Evolutionary conservation across 2,797 vertebrate genomes (phyloP).

Genomic region (Oreortyx pictus): DNA sequence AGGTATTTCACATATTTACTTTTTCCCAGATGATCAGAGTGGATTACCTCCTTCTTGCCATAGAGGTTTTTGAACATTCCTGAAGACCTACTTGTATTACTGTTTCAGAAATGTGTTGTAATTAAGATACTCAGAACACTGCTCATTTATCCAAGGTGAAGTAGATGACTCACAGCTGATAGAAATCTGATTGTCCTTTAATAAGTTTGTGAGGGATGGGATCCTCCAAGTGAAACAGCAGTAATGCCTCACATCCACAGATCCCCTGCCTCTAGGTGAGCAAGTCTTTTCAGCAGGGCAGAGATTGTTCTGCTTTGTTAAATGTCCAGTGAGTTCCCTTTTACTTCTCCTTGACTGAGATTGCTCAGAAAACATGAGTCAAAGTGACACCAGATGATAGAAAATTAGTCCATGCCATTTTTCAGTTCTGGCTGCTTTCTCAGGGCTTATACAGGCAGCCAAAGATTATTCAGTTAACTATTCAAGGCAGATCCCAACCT

Average conservation of each 20-base stretch:
- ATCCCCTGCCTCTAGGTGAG: neutral
- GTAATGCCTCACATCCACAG: accelerated
- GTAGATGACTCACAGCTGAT: neutral
- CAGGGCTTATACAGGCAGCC: neutral
- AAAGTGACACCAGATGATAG: neutral
- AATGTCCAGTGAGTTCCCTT: neutral
- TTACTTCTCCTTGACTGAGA: neutral
- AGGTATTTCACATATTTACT: neutral
- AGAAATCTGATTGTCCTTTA: neutral
- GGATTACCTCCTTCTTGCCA: neutral
- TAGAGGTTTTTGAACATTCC: neutral
- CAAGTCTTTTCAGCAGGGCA: neutral
- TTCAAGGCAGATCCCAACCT: neutral
- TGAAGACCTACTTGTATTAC: neutral
- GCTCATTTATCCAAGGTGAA: neutral
- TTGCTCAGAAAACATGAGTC: neutral
- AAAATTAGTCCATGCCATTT: neutral
- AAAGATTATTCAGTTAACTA: constrained; percentile 5
- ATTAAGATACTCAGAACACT: neutral
- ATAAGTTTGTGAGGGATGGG: neutral
- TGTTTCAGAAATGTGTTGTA: neutral
- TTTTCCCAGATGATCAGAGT: neutral
- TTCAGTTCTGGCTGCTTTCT: neutral
- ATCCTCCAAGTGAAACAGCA: neutral
- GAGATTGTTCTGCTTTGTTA: neutral